These are phyloP conservation scores for Halichoerus grypus DNA, from an alignment of 2,113 vertebrate species.

Conservation along the genomic window DNA sequence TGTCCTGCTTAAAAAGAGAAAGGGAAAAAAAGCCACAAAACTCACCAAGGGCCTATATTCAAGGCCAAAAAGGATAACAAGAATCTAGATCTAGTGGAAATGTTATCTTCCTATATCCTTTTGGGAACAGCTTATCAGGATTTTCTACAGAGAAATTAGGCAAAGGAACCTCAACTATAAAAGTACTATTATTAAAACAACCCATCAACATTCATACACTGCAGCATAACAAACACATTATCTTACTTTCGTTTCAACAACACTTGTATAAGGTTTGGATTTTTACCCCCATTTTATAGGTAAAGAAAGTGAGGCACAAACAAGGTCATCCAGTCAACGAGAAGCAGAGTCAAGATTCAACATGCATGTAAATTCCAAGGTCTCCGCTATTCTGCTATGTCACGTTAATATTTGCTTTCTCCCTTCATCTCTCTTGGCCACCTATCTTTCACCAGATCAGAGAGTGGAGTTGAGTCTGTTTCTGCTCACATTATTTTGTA, in stretches of 20 bases:
- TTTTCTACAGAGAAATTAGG: conserved; percentile 44
- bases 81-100: conserved; percentile 62
- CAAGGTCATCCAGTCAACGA: background rate
- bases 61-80: conserved; percentile 56
- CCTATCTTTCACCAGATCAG: background rate
- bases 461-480: background rate
- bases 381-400: background rate
- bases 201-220: background rate
- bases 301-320: conserved; percentile 50
- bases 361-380: background rate
- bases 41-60: conserved; percentile 51
- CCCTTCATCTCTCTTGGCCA: background rate
- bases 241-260: conserved; percentile 23
- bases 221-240: background rate
- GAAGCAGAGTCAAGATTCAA: background rate
- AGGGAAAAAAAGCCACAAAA: conserved; percentile 22
- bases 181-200: background rate
- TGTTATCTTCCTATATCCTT: conserved; percentile 11
- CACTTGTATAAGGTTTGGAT: background rate
- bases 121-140: background rate
- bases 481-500: background rate
- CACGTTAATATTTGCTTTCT: background rate
- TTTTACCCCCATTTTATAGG: conserved; percentile 28
- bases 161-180: conserved; percentile 17
- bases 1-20: conserved; percentile 69